Evolutionary conservation across 2,888 invertebrate genomes (phyloP).

Genomic region (Erebia aethiops): DNA sequence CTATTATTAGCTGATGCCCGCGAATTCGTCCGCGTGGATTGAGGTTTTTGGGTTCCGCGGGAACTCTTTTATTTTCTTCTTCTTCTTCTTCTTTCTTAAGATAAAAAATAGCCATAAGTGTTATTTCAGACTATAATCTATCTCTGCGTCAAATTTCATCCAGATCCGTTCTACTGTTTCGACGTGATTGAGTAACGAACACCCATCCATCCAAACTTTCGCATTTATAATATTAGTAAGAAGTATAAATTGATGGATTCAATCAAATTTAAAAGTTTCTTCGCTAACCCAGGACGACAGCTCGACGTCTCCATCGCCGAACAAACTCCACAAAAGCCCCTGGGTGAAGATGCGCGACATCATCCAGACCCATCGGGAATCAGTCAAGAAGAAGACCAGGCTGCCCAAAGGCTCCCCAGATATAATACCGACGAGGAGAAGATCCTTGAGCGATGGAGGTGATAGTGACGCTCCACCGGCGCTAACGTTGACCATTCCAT

Average conservation of each 20-base stretch:
- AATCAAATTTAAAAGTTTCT: neutral
- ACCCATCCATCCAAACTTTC: too few species aligned
- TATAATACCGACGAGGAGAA: constrained; percentile 62
- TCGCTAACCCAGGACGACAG: constrained; percentile 69
- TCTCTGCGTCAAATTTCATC: too few species aligned
- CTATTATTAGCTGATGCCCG: too few species aligned
- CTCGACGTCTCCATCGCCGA: constrained; percentile 76
- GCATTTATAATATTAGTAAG: too few species aligned
- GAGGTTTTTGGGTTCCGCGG: too few species aligned
- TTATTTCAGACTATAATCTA: too few species aligned
- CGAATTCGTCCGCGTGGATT: too few species aligned
- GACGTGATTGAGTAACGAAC: too few species aligned
- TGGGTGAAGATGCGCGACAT: constrained; percentile 92
- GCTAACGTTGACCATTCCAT: constrained; percentile 84
- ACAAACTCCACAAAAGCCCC: constrained; percentile 85
- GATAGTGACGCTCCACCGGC: constrained; percentile 78
- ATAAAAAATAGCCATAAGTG: too few species aligned
- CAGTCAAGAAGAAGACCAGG: constrained; percentile 83
- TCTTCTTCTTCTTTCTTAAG: too few species aligned
- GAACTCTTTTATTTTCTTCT: too few species aligned
- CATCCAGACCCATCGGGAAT: constrained; percentile 87
- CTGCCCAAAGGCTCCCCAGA: constrained; percentile 71
- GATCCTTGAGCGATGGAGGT: constrained; percentile 76
- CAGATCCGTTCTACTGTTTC: too few species aligned
- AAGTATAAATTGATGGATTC: neutral